A percentile compares a stretch with the other conserved stretches of the same genome.
Conservation (phyloP, 2,113 vertebrate genomes). For the Zingel zingel region DNA sequence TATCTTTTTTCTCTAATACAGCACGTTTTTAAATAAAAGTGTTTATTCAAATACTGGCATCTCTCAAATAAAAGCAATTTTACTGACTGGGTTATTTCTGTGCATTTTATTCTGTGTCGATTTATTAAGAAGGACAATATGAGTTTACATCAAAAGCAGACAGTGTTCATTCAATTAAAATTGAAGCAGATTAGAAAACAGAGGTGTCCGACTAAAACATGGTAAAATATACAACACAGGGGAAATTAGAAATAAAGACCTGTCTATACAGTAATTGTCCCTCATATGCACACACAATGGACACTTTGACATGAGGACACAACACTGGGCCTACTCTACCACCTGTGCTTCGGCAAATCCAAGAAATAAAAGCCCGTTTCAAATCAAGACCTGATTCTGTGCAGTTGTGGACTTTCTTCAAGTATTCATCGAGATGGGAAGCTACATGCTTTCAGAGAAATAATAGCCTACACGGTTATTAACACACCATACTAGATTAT, state of each 20-base stretch:
- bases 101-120: too few species aligned
- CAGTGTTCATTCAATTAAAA: neutral
- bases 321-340: neutral
- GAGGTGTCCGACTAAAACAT: neutral
- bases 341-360: neutral
- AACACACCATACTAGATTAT: too few species aligned
- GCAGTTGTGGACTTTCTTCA: neutral
- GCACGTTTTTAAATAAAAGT: neutral
- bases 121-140: too few species aligned
- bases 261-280: neutral
- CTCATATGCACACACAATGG: neutral
- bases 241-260: neutral
- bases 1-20: neutral
- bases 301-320: neutral
- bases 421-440: neutral
- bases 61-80: too few species aligned
- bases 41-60: too few species aligned
- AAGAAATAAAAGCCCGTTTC: neutral
- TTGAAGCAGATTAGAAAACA: neutral
- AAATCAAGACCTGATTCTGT: neutral
- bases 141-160: neutral
- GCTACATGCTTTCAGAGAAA: neutral
- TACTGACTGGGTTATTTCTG: too few species aligned
- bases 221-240: neutral
- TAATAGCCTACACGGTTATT: neutral